phyloP scores from a whole-genome alignment of 1,140 invertebrate species.

The Nasonia vitripennis region DNA sequence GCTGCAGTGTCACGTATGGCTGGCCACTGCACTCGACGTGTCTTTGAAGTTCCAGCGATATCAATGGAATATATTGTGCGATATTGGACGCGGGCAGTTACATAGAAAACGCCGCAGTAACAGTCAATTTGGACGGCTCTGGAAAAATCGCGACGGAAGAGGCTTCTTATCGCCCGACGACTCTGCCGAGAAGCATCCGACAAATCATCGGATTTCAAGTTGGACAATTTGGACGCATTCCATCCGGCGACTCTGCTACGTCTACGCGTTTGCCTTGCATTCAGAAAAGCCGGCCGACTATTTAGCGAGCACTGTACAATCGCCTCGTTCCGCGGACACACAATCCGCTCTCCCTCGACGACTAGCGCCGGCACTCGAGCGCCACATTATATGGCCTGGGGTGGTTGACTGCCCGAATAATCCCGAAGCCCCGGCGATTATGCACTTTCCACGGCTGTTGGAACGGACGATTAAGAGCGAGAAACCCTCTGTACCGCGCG shows the following conservation, averaged over 20 bases:
- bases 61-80: no score
- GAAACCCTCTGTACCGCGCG: background rate
- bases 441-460: constrained; percentile 23
- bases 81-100: no score
- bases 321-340: background rate
- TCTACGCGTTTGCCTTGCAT: background rate
- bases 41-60: background rate
- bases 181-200: no score
- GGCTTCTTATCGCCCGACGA: no score
- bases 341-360: background rate
- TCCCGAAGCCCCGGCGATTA: constrained; percentile 5
- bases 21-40: background rate
- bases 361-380: background rate
- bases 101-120: no score
- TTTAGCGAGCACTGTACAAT: background rate
- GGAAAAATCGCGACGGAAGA: no score
- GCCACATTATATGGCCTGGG: background rate
- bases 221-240: no score
- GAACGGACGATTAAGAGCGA: constrained; percentile 34
- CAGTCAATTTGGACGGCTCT: no score
- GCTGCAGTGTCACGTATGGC: background rate
- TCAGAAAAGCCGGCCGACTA: background rate
- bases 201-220: no score
- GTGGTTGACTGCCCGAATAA: constrained; percentile 7
- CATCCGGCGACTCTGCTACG: no score